Conservation (phyloP, 2,888 invertebrate species). For the Patella pellucida region DNA sequence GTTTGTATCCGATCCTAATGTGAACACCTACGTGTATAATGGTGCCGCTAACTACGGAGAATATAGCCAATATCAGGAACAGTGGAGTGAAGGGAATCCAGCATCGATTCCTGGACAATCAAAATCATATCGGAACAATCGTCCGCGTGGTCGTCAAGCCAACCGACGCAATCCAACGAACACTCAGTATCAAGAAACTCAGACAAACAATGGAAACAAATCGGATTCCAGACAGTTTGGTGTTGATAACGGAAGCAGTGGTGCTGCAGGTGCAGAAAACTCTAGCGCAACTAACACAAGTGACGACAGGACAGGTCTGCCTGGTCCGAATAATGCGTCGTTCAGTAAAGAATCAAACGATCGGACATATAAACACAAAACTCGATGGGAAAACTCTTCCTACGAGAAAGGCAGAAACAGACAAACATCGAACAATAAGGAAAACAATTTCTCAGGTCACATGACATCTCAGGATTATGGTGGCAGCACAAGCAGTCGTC, state of each 20-base stretch:
- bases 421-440: not conserved
- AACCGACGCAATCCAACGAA: not conserved
- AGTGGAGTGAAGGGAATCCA: not conserved
- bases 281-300: no score
- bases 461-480: not conserved
- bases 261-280: no score
- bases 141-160: not conserved
- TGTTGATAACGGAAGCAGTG: no score
- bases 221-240: no score
- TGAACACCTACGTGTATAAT: not conserved
- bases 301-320: no score
- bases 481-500: not conserved
- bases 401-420: not conserved
- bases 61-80: not conserved
- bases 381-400: not conserved
- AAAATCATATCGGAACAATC: not conserved
- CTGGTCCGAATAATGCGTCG: no score
- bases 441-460: not conserved
- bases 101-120: not conserved
- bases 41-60: not conserved
- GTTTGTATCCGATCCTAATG: not conserved
- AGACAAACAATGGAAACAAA: no score
- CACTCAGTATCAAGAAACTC: no score
- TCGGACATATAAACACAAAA: not conserved
- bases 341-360: not conserved